Base-by-base conservation (phyloP, 1,140 invertebrate genomes). In the Drosophila pallidifrons region DNA sequence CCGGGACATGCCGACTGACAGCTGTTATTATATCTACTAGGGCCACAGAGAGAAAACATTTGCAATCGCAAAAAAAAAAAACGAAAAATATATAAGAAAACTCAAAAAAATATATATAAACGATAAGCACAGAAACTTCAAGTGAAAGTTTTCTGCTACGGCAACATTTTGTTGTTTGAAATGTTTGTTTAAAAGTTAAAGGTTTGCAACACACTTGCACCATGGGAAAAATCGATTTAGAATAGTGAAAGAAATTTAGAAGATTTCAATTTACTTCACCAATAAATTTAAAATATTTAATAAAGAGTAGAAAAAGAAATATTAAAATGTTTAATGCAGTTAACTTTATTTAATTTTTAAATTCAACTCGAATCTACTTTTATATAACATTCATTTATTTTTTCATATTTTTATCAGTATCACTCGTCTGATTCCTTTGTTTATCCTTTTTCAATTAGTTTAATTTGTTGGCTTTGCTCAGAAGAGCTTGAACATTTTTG, bases 1-100 rank as follows among this genome's bases (percentile, higher is more conserved):
- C 64, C 77, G 55, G 70, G 67, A 88, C 74, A 83, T 71, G 67
- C 47, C 80, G 74, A 75, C 77, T 87, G 80, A 78, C 68, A 89
- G 83, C 83, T 75, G 70, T 89, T 81, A 72, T 83, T 89, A 78
- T 81, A 80, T 72, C 72, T 68, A 68, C 32, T 64, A 54, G 63
- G 65, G n/a, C 8, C 35, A 59, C 51, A 75, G 47, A 63, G 47
- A 61, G 30, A 79, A 61, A 68, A 61, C 68, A 75, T 61, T 72
- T 49, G 32, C 58, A 81, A 75, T 79, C 77, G 65, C 71, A 72
- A 55, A 63, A 69, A 47, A 35, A 28, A 46, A 6, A n/a, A 28
- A 38, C 2, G 30, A 46, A 6, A n/a, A 28, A 38, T 32, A 32
- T 38, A 10, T 8, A 8, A 20, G 16, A 38, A 25, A 25, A 25